A percentile compares a stretch with the other conserved stretches of the same genome.
Conservation (phyloP, 2,797 vertebrate species). For the Aldrovandia affinis region DNA sequence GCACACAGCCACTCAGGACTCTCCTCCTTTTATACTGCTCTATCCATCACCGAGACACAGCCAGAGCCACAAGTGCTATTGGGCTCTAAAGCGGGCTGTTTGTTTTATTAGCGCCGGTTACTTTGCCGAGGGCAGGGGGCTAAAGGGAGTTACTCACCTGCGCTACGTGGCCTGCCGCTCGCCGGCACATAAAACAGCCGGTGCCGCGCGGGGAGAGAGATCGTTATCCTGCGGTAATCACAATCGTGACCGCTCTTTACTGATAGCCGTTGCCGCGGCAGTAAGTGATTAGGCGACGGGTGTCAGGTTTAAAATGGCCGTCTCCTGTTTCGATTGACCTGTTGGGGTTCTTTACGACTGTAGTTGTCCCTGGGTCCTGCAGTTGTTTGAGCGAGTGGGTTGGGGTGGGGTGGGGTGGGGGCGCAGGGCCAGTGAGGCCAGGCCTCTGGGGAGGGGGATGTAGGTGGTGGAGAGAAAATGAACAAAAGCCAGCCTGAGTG, state of each 20-base stretch:
- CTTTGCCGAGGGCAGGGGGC: neutral
- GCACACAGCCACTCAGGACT: neutral
- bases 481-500: conserved; percentile 18
- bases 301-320: neutral
- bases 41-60: neutral
- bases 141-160: neutral
- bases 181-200: neutral
- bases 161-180: neutral
- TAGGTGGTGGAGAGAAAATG: neutral
- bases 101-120: neutral
- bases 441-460: neutral
- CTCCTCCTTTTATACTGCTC: neutral
- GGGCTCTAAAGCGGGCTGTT: neutral
- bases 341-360: neutral
- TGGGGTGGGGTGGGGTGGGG: too few relatives aligned
- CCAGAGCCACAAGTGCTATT: neutral
- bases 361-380: neutral
- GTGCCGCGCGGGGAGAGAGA: neutral
- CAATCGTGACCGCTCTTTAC: neutral
- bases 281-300: neutral
- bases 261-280: neutral
- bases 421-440: neutral
- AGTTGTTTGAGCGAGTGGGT: neutral
- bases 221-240: neutral
- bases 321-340: neutral